A percentile compares a stretch with the other conserved stretches of the same genome.
Evolutionary conservation across 2,797 vertebrate species (phyloP).

Genomic region (Streptopelia turtur): DNA sequence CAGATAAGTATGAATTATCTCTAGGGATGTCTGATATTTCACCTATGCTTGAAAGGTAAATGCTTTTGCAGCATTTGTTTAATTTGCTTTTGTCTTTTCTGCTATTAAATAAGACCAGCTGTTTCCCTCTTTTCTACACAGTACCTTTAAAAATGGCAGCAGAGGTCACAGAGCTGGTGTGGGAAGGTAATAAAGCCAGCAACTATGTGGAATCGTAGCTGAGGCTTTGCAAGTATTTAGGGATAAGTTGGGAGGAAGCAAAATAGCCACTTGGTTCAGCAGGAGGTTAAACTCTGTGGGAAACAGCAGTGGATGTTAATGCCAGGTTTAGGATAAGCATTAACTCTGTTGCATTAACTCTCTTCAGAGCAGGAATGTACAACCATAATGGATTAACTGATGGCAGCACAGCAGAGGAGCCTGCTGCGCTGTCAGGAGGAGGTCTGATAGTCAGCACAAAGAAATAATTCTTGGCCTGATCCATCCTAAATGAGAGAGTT

Average conservation of each 20-base stretch:
- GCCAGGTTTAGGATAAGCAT: not conserved
- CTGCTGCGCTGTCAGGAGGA: slow-evolving; percentile 4
- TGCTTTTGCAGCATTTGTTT: slow-evolving; percentile 46
- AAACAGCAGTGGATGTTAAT: not conserved
- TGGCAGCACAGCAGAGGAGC: slow-evolving; percentile 10
- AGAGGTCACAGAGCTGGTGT: not conserved
- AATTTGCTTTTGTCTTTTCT: slow-evolving; percentile 6
- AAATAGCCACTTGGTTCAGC: not conserved
- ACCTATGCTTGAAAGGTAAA: slow-evolving; percentile 76
- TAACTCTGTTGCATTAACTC: not conserved
- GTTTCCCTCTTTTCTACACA: not conserved
- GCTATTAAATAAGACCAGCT: not conserved
- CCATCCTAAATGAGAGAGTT: not conserved
- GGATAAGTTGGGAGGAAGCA: not conserved
- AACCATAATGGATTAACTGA: slow-evolving; percentile 18
- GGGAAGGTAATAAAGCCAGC: not conserved
- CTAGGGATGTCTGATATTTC: slow-evolving; percentile 57
- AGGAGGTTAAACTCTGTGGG: not conserved
- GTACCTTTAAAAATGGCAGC: not conserved
- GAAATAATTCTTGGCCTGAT: slow-evolving; percentile 17
- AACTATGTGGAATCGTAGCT: not conserved
- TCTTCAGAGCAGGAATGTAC: not conserved
- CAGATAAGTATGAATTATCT: slow-evolving; percentile 73
- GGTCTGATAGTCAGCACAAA: not conserved
- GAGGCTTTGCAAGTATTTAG: not conserved